These are phyloP conservation scores for Epinephelus fuscoguttatus DNA, from an alignment of 2,113 vertebrate genomes.

Conservation along the genomic window DNA sequence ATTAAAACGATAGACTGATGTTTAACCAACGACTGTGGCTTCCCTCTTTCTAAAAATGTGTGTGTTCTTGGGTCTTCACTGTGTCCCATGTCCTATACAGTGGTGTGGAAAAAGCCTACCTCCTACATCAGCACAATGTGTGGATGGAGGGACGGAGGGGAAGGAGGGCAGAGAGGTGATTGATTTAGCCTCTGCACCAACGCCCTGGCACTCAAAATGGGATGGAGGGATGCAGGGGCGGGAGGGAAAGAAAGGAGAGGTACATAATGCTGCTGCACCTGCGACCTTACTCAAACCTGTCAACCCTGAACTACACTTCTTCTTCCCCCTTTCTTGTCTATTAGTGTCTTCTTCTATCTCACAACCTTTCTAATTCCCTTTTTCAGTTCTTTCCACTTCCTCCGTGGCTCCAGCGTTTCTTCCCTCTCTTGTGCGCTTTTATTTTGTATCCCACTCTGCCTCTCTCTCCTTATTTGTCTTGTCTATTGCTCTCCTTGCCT, in stretches of 20 bases:
- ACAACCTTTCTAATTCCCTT: slow-evolving; percentile 2
- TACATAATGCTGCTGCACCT: slow-evolving; percentile 24
- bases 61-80: slow-evolving; percentile 40
- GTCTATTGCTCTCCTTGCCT: slow-evolving; percentile 30
- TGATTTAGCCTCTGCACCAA: slow-evolving; percentile 73
- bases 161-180: slow-evolving; percentile 55
- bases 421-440: slow-evolving; percentile 18
- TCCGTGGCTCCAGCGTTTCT: slow-evolving; percentile 6
- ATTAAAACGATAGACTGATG: slow-evolving; percentile 70
- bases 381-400: neutral
- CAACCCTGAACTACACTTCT: neutral
- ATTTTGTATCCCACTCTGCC: neutral
- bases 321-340: neutral
- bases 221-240: slow-evolving; percentile 37
- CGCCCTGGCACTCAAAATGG: slow-evolving; percentile 41
- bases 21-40: slow-evolving; percentile 59
- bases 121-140: slow-evolving; percentile 64
- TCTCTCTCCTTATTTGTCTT: slow-evolving; percentile 31
- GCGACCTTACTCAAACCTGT: slow-evolving; percentile 14
- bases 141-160: slow-evolving; percentile 12
- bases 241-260: slow-evolving; percentile 9
- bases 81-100: slow-evolving; percentile 18
- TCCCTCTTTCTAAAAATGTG: slow-evolving; percentile 36
- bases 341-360: slow-evolving; percentile 3
- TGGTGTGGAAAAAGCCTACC: slow-evolving; percentile 42